Evolutionary conservation across 2,888 invertebrate species (phyloP).

Genomic region (Lypha dubia): DNA sequence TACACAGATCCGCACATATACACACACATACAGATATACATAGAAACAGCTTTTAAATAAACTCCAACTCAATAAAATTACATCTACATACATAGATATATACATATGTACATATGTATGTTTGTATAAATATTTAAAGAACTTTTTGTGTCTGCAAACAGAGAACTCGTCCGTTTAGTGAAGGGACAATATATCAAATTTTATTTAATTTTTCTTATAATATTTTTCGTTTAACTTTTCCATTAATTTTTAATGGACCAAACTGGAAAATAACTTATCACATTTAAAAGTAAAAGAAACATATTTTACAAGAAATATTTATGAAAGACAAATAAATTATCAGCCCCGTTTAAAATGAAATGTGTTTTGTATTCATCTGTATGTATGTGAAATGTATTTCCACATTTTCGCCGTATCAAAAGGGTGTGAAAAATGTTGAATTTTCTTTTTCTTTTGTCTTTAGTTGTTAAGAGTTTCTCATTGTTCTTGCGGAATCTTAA

Average conservation of each 20-base stretch:
- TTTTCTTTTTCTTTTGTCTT: too few relatives aligned
- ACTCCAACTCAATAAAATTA: neutral
- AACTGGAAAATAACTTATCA: slow-evolving; percentile 56
- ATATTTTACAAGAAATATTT: slow-evolving; percentile 27
- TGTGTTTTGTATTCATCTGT: too few relatives aligned
- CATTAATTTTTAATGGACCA: slow-evolving; percentile 65
- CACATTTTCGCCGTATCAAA: too few relatives aligned
- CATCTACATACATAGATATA: neutral
- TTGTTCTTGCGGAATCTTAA: too few relatives aligned
- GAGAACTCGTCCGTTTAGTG: neutral
- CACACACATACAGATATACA: neutral
- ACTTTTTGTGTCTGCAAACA: too few relatives aligned
- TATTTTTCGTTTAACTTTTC: slow-evolving; percentile 41
- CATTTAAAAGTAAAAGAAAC: slow-evolving; percentile 30
- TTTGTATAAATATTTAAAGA: neutral
- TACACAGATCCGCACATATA: neutral
- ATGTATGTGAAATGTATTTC: too few relatives aligned
- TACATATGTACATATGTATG: too few relatives aligned
- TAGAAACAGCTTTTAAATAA: neutral
- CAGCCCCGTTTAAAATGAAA: too few relatives aligned
- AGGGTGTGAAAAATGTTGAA: too few relatives aligned
- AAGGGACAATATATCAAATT: slow-evolving; percentile 7
- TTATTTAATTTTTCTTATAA: slow-evolving; percentile 12
- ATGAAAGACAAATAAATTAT: slow-evolving; percentile 8
- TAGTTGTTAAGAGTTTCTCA: too few relatives aligned